These are phyloP conservation scores for Lineus longissimus DNA, from an alignment of 1,140 invertebrate species.

Conservation along the genomic window DNA sequence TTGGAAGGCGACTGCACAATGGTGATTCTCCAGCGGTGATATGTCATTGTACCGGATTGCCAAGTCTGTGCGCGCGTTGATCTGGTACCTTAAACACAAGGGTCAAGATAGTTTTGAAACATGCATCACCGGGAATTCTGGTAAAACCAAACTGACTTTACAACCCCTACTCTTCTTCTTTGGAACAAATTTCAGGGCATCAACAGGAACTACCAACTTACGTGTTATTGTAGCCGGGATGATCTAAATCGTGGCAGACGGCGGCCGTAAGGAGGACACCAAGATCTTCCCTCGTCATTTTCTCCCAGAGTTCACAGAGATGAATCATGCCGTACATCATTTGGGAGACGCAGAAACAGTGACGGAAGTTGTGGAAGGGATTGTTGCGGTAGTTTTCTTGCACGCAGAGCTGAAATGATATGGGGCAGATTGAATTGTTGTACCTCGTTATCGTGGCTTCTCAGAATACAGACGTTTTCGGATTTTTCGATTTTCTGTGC, in stretches of 20 bases:
- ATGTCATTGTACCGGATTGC: conserved; percentile 85
- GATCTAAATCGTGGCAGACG: conserved; percentile 64
- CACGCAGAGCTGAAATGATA: conserved; percentile 56
- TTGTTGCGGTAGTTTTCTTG: conserved; percentile 87
- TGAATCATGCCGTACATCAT: conserved; percentile 69
- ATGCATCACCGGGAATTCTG: no score
- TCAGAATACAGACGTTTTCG: no score
- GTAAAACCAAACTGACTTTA: no score
- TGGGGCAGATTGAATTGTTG: not conserved
- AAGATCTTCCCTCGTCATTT: conserved; percentile 72
- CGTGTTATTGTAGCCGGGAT: conserved; percentile 57
- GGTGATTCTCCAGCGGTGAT: conserved; percentile 83
- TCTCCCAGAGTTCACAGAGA: conserved; percentile 61
- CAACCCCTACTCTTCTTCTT: not conserved
- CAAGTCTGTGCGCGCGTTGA: conserved; percentile 80
- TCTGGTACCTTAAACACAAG: conserved; percentile 55
- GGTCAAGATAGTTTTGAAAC: no score
- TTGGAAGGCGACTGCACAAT: conserved; percentile 81
- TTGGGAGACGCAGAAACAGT: conserved; percentile 85
- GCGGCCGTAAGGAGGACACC: conserved; percentile 76
- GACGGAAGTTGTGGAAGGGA: conserved; percentile 85
- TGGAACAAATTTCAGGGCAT: not conserved
- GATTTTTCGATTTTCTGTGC: no score
- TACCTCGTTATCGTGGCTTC: not conserved
- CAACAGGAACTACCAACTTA: conserved; percentile 34